phyloP scores from a whole-genome alignment of 1,140 invertebrate species.

The Cotesia glomerata region DNA sequence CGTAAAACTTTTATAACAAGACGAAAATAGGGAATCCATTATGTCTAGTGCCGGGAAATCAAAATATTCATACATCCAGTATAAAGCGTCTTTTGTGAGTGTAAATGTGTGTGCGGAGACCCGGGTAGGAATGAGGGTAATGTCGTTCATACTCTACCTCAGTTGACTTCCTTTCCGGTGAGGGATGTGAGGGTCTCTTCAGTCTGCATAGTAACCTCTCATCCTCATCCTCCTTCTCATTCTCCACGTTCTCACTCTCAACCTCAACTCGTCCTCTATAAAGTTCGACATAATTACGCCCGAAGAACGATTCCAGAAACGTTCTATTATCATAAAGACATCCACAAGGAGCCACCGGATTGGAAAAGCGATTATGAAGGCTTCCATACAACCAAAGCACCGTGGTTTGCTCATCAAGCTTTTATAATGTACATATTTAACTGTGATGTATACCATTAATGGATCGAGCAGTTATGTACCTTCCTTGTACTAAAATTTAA shows the following conservation, averaged over 20 bases:
- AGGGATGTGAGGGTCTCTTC: background rate
- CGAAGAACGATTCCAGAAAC: constrained; percentile 22
- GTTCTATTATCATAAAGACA: constrained; percentile 24
- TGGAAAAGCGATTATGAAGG: constrained; percentile 16
- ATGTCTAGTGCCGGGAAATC: constrained; percentile 17
- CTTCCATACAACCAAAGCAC: background rate
- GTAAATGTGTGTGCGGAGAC: background rate
- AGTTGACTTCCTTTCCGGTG: background rate
- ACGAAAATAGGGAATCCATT: constrained; percentile 32
- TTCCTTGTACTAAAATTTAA: background rate
- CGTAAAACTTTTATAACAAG: constrained; percentile 27
- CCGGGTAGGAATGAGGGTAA: too few relatives aligned
- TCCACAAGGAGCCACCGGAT: background rate
- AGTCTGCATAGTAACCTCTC: background rate
- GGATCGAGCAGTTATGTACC: background rate
- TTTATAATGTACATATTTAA: constrained; percentile 2
- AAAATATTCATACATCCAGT: constrained; percentile 20
- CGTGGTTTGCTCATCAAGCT: constrained; percentile 9
- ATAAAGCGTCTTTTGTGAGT: constrained; percentile 15
- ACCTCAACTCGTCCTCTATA: too few relatives aligned
- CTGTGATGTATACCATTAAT: background rate
- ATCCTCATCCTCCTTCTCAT: constrained; percentile 14
- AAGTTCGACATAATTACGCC: constrained; percentile 29
- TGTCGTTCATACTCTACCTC: background rate
- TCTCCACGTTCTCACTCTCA: constrained; percentile 1